Percentiles rank a stretch among this genome's conserved stretches.
These are phyloP conservation scores for Parambassis ranga DNA, from an alignment of 2,797 vertebrate species.

Conservation along the genomic window DNA sequence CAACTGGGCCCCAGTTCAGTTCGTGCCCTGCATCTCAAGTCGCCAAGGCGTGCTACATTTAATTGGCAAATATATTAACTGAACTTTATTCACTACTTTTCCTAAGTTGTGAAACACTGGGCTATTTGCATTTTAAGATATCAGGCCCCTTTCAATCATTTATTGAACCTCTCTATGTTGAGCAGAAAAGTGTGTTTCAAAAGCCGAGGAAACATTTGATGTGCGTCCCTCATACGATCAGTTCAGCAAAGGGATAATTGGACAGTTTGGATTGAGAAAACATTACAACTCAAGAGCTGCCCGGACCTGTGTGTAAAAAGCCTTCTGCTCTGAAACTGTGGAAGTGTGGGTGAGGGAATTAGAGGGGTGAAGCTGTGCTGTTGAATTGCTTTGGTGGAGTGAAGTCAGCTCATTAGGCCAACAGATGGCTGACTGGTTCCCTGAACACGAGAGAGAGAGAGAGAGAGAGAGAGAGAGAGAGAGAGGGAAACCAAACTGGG, in stretches of 20 bases:
- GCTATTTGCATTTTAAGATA: neutral
- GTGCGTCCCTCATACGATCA: neutral
- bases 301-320: neutral
- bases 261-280: too few species aligned
- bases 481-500: constrained; percentile 1
- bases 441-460: too few species aligned
- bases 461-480: too few species aligned
- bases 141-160: neutral
- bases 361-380: constrained; percentile 2
- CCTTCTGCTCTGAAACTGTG: neutral
- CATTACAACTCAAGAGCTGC: neutral
- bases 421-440: constrained; percentile 54
- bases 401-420: constrained; percentile 45
- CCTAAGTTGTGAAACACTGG: too few species aligned
- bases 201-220: neutral
- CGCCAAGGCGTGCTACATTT: neutral
- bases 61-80: neutral
- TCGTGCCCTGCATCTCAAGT: neutral
- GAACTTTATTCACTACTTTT: neutral
- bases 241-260: neutral
- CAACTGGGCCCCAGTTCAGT: neutral
- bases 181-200: neutral
- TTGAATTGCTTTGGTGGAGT: constrained; percentile 11
- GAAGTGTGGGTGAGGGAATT: neutral
- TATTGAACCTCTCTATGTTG: neutral